Base-by-base conservation (phyloP, 2,888 invertebrate species). In the Rhamphomyia laevipes region DNA sequence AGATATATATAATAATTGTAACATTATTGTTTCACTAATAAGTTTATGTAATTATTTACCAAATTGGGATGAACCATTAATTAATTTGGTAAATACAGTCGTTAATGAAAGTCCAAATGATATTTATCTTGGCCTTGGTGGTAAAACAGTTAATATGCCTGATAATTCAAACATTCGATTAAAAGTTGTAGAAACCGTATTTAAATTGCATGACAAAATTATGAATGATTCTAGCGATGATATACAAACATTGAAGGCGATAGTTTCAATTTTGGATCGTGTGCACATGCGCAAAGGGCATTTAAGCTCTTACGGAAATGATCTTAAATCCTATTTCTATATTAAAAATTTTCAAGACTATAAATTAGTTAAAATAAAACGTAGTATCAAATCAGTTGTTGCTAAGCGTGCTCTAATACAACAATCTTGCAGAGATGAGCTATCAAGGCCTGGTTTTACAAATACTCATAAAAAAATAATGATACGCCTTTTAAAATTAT, bases 171-270 rank as follows among this genome's bases (percentile, higher is more conserved):
- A 89, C 63, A 75, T 86, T 13, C 77, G 87, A 42, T 73, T 74
- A 53, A 73, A 72, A 3, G 66, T 89, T 2, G 77, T 77, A 0
- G 70, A 76, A 21, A 67, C 80, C 2, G 71, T 88, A 61, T 72
- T 77, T 43, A 70, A 73, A 3, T 72, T 87, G 11, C 83, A 84
- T 66, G 74, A 72, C 46, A 76, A 78, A 58, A 73, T 91, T 67
- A 67, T 87, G 48, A 66, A 71, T 9, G 74, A 77, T 47, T 77
- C 79, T 53, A 84, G 86, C 55, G 90, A 91, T 59, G 88, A 92
- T 61, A 89, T 86, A 0, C 82, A 84, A 58, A 82, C 85, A 53
- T 74, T 89, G 41, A 76, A 77, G 52, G 63, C 61, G 59, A 68
- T 74, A 67, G 72, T 53, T 68, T 73, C 67, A 72, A 75, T 73